phyloP scores from a whole-genome alignment of 1,140 invertebrate species.

The Chelonus insularis region DNA sequence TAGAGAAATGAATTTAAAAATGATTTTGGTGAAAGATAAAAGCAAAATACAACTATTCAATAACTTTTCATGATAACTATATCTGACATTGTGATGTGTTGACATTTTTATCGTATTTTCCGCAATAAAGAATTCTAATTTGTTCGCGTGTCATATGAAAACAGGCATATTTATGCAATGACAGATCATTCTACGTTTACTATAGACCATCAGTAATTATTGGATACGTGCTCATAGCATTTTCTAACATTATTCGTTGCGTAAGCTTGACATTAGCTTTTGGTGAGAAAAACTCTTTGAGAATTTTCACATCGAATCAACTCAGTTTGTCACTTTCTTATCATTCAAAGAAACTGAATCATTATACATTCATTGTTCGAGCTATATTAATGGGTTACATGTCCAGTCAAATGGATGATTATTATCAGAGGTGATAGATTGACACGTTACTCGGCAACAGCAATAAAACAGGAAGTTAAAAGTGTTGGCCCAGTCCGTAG shows the following conservation, averaged over 20 bases:
- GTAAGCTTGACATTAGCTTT: not conserved
- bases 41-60: too few species aligned
- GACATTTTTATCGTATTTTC: not conserved
- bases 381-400: too few species aligned
- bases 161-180: conserved; percentile 1
- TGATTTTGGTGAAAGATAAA: too few species aligned
- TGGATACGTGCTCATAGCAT: conserved; percentile 18
- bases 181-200: not conserved
- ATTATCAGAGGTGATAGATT: too few species aligned
- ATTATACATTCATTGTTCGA: too few species aligned
- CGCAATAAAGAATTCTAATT: not conserved
- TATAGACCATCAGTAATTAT: conserved; percentile 26
- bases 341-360: too few species aligned
- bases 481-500: not conserved
- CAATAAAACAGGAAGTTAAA: conserved; percentile 34
- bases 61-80: too few species aligned
- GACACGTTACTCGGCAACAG: conserved; percentile 10
- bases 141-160: not conserved
- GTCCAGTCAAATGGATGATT: too few species aligned
- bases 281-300: not conserved
- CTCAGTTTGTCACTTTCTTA: too few species aligned
- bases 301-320: too few species aligned
- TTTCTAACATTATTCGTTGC: not conserved
- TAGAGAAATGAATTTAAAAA: too few species aligned
- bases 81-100: too few species aligned